These are phyloP conservation scores for Metallyticus violacea DNA, from an alignment of 2,888 invertebrate genomes.

Conservation along the genomic window DNA sequence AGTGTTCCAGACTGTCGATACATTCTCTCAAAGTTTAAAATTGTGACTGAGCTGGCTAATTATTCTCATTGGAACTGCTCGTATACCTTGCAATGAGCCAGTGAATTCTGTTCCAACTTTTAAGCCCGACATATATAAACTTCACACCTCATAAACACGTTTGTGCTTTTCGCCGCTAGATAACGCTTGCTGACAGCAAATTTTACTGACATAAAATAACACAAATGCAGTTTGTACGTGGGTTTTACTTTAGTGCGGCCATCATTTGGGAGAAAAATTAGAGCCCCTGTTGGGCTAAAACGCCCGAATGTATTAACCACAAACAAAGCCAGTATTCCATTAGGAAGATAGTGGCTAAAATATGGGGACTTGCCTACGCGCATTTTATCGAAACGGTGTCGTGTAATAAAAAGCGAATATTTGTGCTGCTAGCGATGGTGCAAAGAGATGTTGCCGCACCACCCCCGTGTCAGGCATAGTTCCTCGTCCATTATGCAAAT, in stretches of 20 bases:
- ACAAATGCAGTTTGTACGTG: too few relatives aligned
- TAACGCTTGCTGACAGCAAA: background rate
- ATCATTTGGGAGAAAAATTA: background rate
- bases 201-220: background rate
- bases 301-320: background rate
- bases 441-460: too few relatives aligned
- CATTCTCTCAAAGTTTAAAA: too few relatives aligned
- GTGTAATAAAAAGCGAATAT: background rate
- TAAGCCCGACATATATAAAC: too few relatives aligned
- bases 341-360: background rate
- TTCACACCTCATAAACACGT: background rate
- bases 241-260: background rate
- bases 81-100: background rate
- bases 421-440: background rate
- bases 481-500: background rate
- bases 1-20: too few relatives aligned
- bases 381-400: background rate
- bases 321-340: background rate
- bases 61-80: too few relatives aligned
- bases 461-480: background rate
- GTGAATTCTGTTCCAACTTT: too few relatives aligned
- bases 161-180: background rate
- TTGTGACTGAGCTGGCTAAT: too few relatives aligned
- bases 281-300: background rate
- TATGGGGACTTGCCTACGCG: background rate